Percentiles rank a stretch among this genome's conserved stretches.
These are phyloP conservation scores for Clupea harengus DNA, from an alignment of 2,113 vertebrate species.

Conservation along the genomic window DNA sequence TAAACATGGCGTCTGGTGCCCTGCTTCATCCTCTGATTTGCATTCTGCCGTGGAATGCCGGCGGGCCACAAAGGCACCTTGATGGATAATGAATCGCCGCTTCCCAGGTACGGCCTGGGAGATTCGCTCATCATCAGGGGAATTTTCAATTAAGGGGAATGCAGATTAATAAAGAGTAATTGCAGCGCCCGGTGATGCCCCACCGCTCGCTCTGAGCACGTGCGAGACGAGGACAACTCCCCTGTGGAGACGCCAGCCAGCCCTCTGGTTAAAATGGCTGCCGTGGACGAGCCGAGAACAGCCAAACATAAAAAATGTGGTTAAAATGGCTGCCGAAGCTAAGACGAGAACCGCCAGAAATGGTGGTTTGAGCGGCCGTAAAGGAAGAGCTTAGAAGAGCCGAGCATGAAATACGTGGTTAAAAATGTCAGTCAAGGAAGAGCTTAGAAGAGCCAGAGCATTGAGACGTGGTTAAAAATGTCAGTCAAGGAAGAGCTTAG, in stretches of 20 bases:
- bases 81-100: slow-evolving; percentile 75
- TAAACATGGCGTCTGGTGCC: slow-evolving; percentile 30
- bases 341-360: too few species aligned
- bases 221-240: slow-evolving; percentile 3
- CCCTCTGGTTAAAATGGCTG: slow-evolving; percentile 10
- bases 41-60: slow-evolving; percentile 43
- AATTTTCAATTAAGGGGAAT: slow-evolving; percentile 79
- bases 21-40: slow-evolving; percentile 39
- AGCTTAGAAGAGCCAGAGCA: too few species aligned
- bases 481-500: too few species aligned
- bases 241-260: slow-evolving; percentile 1
- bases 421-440: too few species aligned
- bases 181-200: slow-evolving; percentile 31
- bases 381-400: too few species aligned
- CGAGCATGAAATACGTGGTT: too few species aligned
- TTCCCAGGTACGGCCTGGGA: slow-evolving; percentile 70
- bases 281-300: not conserved
- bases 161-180: slow-evolving; percentile 82
- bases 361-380: too few species aligned
- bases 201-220: slow-evolving; percentile 42
- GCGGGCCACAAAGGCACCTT: slow-evolving; percentile 77
- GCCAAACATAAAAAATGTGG: not conserved
- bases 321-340: too few species aligned
- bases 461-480: too few species aligned
- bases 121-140: slow-evolving; percentile 60